Evolutionary conservation across 2,888 invertebrate species (phyloP).

Genomic region (Meta bourneti): DNA sequence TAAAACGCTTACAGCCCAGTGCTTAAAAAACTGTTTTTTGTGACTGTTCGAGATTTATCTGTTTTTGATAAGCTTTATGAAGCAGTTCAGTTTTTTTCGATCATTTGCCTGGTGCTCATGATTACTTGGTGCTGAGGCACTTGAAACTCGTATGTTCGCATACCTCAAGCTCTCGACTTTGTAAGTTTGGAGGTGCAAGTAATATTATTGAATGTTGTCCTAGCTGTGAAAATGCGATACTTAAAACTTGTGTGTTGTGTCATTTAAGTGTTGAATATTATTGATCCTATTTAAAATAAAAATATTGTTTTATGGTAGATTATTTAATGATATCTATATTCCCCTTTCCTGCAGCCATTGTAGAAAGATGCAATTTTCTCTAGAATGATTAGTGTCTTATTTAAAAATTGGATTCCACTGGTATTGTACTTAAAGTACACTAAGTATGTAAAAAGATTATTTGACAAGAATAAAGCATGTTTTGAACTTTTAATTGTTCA

Average conservation of each 20-base stretch:
- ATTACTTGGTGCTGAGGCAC: constrained; percentile 33
- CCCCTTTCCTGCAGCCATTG: not conserved
- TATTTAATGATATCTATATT: constrained; percentile 26
- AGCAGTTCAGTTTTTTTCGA: not conserved
- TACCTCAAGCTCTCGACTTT: constrained; percentile 41
- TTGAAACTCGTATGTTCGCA: constrained; percentile 30
- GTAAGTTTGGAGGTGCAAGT: constrained; percentile 14
- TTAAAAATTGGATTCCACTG: not conserved
- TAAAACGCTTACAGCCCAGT: not conserved
- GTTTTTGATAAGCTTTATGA: not conserved
- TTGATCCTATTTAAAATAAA: constrained; percentile 38
- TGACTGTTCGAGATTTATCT: not conserved
- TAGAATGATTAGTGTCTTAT: not conserved
- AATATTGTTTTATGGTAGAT: constrained; percentile 43
- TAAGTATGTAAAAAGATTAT: no score
- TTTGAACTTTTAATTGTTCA: no score
- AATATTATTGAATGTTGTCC: constrained; percentile 32
- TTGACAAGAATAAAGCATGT: no score
- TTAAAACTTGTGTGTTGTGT: constrained; percentile 63
- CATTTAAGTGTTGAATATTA: constrained; percentile 41
- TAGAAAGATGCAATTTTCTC: not conserved
- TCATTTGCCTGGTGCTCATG: constrained; percentile 13
- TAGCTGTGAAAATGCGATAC: constrained; percentile 70
- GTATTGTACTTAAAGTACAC: no score
- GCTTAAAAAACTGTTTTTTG: not conserved